Evolutionary conservation across 1,140 invertebrate genomes (phyloP), one percentile per base, ranked within the genome.

Genomic region (Drosophila azteca): DNA sequence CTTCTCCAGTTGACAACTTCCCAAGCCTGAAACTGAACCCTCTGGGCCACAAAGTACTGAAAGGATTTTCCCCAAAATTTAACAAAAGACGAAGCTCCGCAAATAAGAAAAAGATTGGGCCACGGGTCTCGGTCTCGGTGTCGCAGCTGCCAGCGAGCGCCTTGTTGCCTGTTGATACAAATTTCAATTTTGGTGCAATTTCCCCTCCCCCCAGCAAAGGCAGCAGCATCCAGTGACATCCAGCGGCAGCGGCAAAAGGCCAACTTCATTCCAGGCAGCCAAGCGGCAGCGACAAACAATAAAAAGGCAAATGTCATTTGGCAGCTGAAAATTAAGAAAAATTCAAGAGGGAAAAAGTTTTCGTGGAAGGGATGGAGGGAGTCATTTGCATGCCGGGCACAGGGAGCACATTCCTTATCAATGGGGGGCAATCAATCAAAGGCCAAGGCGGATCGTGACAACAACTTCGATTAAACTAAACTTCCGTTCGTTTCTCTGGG

Each of bases 401-500:
- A 31, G 57, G 46, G 7, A 60, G 53, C 35, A 67, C 51, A 48
- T 35, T 50, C 50, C 70, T 64, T 79, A 82, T 81, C 64, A 85
- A 85, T 77, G 79, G 59, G 77, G 65, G 75, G 76, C 66, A 87
- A 85, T 85, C 81, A 85, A 85, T 85, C 81, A 87, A 78, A 50
- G 62, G 63, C 60, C 48, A 29, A 41, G 15, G 50, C 77, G 69
- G 83, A 60, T 85, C 81, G 72, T 81, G 77, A 73, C 81, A 85
- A 64, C 64, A 77, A 87, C 82, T 87, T 87, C 82, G 82, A 85
- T 81, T 87, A 87, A 87, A 82, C 78, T 81, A 87, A 87, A 78
- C 66, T 82, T 85, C 82, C 82, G 68, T 78, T 81, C 63, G 66
- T 20, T 55, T 17, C 17, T 57, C 67, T 29, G 48, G 29, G 35